Percentiles rank a stretch among this genome's conserved stretches.
Conservation (phyloP, 2,888 invertebrate genomes). For the Drosophila eohydei region DNA sequence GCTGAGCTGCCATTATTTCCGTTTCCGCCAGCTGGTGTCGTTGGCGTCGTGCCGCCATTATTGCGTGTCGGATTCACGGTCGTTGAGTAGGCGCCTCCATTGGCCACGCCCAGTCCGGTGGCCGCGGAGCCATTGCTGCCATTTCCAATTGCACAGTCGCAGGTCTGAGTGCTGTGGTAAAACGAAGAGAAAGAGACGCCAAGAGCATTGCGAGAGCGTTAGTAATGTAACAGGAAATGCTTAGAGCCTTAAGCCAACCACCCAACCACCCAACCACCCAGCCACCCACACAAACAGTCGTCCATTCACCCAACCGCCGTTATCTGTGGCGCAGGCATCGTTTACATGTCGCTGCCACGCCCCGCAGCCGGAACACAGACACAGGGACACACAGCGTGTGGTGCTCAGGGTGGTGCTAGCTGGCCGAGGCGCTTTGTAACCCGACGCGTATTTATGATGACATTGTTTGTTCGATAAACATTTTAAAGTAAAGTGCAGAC, state of each 20-base stretch:
- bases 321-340: slow-evolving; percentile 60
- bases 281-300: slow-evolving; percentile 4
- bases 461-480: slow-evolving; percentile 81
- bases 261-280: slow-evolving; percentile 14
- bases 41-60: slow-evolving; percentile 81
- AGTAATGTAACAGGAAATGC: slow-evolving; percentile 53
- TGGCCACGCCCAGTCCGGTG: slow-evolving; percentile 44
- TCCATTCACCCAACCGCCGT: slow-evolving; percentile 19
- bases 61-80: slow-evolving; percentile 83
- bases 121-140: slow-evolving; percentile 81
- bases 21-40: slow-evolving; percentile 80
- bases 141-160: slow-evolving; percentile 82
- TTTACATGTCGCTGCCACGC: slow-evolving; percentile 61
- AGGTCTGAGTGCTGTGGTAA: slow-evolving; percentile 83
- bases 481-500: slow-evolving; percentile 65
- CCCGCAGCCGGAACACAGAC: slow-evolving; percentile 37
- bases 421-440: slow-evolving; percentile 17
- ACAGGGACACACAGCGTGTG: slow-evolving; percentile 23
- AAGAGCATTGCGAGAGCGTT: slow-evolving; percentile 27
- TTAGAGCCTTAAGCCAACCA: slow-evolving; percentile 39
- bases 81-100: slow-evolving; percentile 79
- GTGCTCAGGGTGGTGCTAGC: slow-evolving; percentile 5
- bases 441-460: slow-evolving; percentile 78
- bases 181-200: background rate
- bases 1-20: slow-evolving; percentile 68